phyloP scores from a whole-genome alignment of 2,797 vertebrate species.

The Phoeniculus purpureus region DNA sequence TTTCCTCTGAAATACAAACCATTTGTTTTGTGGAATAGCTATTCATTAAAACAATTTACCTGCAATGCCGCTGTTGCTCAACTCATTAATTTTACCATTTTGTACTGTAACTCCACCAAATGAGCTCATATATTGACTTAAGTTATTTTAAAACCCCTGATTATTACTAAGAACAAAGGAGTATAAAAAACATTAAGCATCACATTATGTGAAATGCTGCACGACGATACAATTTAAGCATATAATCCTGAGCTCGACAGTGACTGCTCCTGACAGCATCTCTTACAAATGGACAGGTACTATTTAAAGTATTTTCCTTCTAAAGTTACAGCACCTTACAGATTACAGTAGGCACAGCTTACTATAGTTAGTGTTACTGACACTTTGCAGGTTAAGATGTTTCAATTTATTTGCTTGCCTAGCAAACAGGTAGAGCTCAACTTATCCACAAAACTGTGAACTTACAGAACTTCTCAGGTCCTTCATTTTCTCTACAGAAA shows the following conservation, averaged over 20 bases:
- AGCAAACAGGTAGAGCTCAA: background rate
- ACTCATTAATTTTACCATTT: slow-evolving; percentile 43
- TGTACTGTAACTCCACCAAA: background rate
- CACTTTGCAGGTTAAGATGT: background rate
- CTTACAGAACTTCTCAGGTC: background rate
- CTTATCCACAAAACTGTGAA: background rate
- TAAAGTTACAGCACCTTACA: background rate
- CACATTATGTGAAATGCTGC: background rate
- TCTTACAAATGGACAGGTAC: background rate
- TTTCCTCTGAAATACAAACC: background rate
- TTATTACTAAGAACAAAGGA: background rate
- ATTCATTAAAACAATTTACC: slow-evolving; percentile 55
- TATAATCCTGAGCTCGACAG: background rate
- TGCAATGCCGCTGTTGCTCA: slow-evolving; percentile 8
- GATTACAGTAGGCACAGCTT: background rate
- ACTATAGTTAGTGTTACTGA: background rate
- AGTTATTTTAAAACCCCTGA: background rate
- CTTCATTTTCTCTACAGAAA: background rate
- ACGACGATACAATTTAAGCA: rapidly evolving
- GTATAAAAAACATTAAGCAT: background rate
- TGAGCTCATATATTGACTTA: background rate
- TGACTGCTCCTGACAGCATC: background rate
- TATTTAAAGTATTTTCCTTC: background rate
- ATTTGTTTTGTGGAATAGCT: slow-evolving; percentile 22
- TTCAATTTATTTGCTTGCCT: background rate